Evolutionary conservation across 2,888 invertebrate species (phyloP).

Genomic region (Drosophila rubida): DNA sequence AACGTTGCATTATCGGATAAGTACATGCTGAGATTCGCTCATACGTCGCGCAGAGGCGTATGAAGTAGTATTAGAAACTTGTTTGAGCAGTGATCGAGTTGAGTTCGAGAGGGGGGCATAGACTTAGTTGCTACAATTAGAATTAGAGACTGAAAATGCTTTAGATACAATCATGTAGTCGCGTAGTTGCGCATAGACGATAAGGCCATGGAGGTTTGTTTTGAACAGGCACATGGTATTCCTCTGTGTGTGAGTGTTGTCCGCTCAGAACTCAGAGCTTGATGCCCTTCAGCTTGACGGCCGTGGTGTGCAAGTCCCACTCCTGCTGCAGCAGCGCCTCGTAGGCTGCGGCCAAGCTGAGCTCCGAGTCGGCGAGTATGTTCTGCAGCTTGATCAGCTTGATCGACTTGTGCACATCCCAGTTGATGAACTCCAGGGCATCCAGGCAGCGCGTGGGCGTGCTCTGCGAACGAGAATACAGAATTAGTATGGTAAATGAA

Average conservation of each 20-base stretch:
- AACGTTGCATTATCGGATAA: constrained; percentile 59
- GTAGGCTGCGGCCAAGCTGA: constrained; percentile 80
- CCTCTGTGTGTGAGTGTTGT: constrained; percentile 6
- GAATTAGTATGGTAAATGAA: neutral
- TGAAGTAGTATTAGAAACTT: constrained; percentile 56
- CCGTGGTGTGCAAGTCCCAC: constrained; percentile 84
- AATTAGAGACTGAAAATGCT: constrained; percentile 43
- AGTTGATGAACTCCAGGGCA: constrained; percentile 92
- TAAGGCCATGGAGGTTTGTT: constrained; percentile 41
- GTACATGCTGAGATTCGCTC: constrained; percentile 76
- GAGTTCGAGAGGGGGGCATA: constrained; percentile 9
- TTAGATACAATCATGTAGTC: constrained; percentile 34
- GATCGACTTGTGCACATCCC: constrained; percentile 96
- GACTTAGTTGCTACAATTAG: constrained; percentile 23
- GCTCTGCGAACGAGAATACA: constrained; percentile 85
- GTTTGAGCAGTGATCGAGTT: constrained; percentile 69
- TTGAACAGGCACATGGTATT: constrained; percentile 47
- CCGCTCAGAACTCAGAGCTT: constrained; percentile 49
- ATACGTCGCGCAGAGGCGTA: constrained; percentile 46
- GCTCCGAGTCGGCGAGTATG: constrained; percentile 74
- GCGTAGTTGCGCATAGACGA: constrained; percentile 6
- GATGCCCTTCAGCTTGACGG: constrained; percentile 79
- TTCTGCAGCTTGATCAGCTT: constrained; percentile 87
- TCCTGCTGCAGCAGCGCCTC: constrained; percentile 83
- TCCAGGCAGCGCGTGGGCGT: constrained; percentile 91